Percentiles rank a stretch among this genome's conserved stretches.
Evolutionary conservation across 1,140 invertebrate species (phyloP).

Genomic region (Mactra quadrangularis): DNA sequence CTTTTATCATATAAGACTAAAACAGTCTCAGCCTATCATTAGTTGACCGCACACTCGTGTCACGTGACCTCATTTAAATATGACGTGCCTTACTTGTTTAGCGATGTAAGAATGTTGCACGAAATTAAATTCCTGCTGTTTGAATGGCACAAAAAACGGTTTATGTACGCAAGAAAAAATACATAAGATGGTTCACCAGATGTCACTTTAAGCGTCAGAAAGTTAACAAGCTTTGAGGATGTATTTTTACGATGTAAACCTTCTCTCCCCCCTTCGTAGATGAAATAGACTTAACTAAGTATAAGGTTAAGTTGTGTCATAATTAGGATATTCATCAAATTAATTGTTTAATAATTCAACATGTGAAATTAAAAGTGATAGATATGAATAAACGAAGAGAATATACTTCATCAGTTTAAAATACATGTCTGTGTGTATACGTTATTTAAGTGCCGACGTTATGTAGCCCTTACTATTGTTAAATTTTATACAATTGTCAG

Average conservation of each 20-base stretch:
- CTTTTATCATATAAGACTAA: slow-evolving; percentile 22
- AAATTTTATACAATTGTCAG: neutral
- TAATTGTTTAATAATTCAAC: slow-evolving; percentile 44
- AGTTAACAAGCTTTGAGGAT: no score
- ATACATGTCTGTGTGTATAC: neutral
- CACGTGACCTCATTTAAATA: slow-evolving; percentile 44
- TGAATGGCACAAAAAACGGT: slow-evolving; percentile 10
- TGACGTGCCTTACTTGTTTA: slow-evolving; percentile 38
- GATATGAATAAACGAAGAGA: no score
- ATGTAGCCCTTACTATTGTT: neutral
- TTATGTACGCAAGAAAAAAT: slow-evolving; percentile 17
- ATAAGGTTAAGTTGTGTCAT: neutral
- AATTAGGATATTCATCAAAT: slow-evolving; percentile 36
- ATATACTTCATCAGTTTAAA: no score
- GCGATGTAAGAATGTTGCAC: slow-evolving; percentile 36
- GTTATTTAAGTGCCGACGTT: neutral
- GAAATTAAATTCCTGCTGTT: slow-evolving; percentile 23
- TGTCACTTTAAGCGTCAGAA: no score
- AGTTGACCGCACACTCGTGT: slow-evolving; percentile 19
- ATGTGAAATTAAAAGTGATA: slow-evolving; percentile 16
- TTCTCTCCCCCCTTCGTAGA: neutral
- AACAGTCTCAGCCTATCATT: slow-evolving; percentile 5
- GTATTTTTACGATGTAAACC: neutral
- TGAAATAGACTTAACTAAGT: neutral
- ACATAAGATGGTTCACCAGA: no score